phyloP scores from a whole-genome alignment of 2,113 vertebrate species.

The Columbina picui region DNA sequence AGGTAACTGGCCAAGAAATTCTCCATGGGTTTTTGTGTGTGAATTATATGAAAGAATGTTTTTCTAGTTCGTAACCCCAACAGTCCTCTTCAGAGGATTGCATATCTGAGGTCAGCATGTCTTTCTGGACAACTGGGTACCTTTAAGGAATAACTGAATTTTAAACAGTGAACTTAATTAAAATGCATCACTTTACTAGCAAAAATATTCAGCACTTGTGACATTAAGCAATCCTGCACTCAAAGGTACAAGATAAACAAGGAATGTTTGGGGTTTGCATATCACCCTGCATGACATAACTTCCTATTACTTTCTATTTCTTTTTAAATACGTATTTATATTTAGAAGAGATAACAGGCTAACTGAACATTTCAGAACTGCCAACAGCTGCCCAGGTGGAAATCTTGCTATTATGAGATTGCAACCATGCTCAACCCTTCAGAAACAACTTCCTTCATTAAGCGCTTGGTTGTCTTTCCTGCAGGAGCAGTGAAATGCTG shows the following conservation, averaged over 20 bases:
- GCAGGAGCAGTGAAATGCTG: neutral
- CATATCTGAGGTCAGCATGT: neutral
- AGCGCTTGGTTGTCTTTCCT: neutral
- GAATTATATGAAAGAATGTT: neutral
- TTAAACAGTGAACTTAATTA: constrained; percentile 21
- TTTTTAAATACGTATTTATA: neutral
- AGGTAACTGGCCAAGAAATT: neutral
- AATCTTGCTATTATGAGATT: neutral
- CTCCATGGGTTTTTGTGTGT: neutral
- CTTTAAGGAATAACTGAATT: constrained; percentile 46
- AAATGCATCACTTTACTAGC: neutral
- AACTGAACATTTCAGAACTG: neutral
- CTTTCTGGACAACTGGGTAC: neutral
- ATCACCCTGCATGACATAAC: neutral
- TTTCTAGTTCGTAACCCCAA: neutral
- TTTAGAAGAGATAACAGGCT: neutral
- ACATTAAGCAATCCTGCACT: neutral
- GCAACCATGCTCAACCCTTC: neutral
- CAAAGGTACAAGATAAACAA: constrained; percentile 5
- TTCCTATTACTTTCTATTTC: neutral
- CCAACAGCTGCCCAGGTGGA: neutral
- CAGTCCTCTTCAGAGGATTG: neutral
- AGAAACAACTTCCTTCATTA: neutral
- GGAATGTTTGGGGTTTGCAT: accelerated
- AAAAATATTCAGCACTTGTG: neutral